These are phyloP conservation scores for Linurgus olivaceus DNA, from an alignment of 2,797 vertebrate genomes.

Conservation along the genomic window DNA sequence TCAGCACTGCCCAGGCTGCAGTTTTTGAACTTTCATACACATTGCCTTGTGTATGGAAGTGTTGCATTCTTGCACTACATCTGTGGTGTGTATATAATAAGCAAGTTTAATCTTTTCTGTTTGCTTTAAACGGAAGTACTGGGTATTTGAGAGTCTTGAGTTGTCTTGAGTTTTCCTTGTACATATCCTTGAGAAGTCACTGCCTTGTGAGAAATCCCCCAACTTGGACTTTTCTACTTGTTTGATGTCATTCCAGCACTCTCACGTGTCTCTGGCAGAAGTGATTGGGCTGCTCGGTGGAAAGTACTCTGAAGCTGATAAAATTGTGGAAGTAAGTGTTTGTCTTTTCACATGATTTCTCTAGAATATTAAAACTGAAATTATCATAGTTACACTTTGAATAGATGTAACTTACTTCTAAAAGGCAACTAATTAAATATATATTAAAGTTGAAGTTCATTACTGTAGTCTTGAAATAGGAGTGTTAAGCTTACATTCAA, in stretches of 20 bases:
- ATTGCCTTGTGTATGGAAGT: rapidly evolving
- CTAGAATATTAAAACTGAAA: neutral
- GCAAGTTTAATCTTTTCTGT: neutral
- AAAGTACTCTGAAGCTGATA: conserved; percentile 83
- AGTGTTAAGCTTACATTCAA: neutral
- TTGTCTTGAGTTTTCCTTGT: neutral
- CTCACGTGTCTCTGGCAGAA: conserved; percentile 93
- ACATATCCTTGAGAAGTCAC: neutral
- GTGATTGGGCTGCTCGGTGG: conserved; percentile 96
- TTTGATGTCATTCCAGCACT: conserved; percentile 80
- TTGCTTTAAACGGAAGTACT: neutral
- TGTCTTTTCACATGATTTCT: neutral
- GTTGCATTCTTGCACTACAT: neutral
- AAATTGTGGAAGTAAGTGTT: conserved; percentile 84
- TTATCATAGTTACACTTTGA: neutral
- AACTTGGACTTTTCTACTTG: neutral
- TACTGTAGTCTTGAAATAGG: neutral
- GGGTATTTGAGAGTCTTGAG: neutral
- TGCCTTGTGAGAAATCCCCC: neutral
- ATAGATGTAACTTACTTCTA: neutral
- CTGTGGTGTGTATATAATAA: rapidly evolving
- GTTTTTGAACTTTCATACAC: neutral
- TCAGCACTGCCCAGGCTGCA: neutral
- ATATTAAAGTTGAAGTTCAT: neutral
- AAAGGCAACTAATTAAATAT: neutral